Conservation (phyloP, 2,888 invertebrate genomes). For the Myopa testacea region DNA sequence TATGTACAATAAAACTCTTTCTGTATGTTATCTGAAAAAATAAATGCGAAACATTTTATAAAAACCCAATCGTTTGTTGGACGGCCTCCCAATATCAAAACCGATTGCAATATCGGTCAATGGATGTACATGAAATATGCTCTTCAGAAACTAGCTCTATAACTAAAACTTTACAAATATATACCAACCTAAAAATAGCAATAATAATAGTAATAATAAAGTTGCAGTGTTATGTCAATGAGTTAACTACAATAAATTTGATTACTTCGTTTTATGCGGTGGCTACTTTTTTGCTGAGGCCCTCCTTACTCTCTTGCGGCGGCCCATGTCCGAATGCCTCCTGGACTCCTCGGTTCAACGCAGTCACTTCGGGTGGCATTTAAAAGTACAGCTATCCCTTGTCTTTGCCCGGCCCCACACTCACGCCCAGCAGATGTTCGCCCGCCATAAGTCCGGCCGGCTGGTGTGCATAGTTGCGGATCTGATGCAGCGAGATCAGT, state of each 20-base stretch:
- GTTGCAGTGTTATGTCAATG: neutral
- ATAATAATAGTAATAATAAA: neutral
- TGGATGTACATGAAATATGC: too few species aligned
- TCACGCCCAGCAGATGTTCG: slow-evolving; percentile 74
- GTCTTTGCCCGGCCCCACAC: slow-evolving; percentile 67
- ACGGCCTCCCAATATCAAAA: too few species aligned
- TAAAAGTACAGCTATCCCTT: slow-evolving; percentile 68
- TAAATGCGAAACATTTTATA: too few species aligned
- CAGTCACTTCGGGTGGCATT: slow-evolving; percentile 45
- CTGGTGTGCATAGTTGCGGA: slow-evolving; percentile 94
- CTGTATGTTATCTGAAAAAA: too few species aligned
- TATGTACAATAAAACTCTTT: too few species aligned
- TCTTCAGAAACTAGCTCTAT: too few species aligned
- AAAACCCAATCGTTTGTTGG: too few species aligned
- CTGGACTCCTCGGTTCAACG: neutral
- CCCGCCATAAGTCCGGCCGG: slow-evolving; percentile 80
- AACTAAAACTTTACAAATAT: neutral
- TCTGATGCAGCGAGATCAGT: slow-evolving; percentile 94
- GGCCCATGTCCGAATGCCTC: neutral
- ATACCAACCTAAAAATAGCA: neutral
- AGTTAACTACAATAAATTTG: slow-evolving; percentile 11
- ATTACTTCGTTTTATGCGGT: slow-evolving; percentile 12
- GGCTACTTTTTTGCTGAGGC: slow-evolving; percentile 15
- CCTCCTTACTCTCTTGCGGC: neutral
- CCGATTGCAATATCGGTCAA: too few species aligned